phyloP scores from a whole-genome alignment of 2,113 vertebrate genomes.

The Cepphus grylle region DNA sequence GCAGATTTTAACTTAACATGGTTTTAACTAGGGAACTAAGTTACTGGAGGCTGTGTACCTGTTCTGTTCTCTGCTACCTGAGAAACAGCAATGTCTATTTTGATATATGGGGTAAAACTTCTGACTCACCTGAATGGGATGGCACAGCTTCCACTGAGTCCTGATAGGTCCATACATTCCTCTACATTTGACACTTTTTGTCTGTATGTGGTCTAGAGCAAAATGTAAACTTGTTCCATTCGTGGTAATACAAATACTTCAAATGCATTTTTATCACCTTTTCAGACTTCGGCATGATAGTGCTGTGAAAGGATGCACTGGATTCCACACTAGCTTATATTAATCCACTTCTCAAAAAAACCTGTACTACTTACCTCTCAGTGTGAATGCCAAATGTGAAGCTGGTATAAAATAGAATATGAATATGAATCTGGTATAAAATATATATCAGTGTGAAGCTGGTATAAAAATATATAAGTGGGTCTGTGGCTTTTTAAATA shows the following conservation, averaged over 20 bases:
- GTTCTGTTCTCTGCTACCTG: not conserved
- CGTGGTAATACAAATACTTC: not conserved
- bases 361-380: not conserved
- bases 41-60: not conserved
- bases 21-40: not conserved
- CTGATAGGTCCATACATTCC: not conserved
- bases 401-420: not conserved
- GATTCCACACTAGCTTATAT: not conserved
- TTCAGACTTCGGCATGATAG: not conserved
- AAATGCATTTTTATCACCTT: not conserved
- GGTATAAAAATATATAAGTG: not conserved
- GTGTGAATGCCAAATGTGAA: not conserved
- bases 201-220: not conserved
- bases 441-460: no score
- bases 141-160: not conserved
- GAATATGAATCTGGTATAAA: no score
- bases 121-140: not conserved
- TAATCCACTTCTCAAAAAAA: not conserved
- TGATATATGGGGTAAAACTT: not conserved
- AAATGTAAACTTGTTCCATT: not conserved
- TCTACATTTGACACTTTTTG: not conserved
- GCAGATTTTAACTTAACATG: not conserved
- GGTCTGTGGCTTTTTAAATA: not conserved
- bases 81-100: not conserved
- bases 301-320: not conserved